These are phyloP conservation scores for Harpagoxenus sublaevis DNA, from an alignment of 2,888 invertebrate species.

Conservation along the genomic window DNA sequence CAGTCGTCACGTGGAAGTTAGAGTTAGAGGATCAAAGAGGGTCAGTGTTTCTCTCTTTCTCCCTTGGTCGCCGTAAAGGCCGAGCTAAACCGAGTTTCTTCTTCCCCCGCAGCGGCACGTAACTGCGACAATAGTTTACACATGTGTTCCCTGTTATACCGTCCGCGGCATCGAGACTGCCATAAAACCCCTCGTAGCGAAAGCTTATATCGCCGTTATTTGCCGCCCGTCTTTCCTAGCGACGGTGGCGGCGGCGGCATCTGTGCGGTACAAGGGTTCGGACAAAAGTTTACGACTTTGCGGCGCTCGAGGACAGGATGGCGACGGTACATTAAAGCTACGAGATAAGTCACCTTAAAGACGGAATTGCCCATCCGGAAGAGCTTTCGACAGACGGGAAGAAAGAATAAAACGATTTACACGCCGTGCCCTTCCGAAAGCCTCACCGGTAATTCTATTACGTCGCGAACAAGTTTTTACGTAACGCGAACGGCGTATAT, in stretches of 20 bases:
- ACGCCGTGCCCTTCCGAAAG: not conserved
- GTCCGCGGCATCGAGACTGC: conserved; percentile 47
- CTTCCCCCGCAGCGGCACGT: conserved; percentile 51
- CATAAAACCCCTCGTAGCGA: conserved; percentile 45
- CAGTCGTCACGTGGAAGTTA: conserved; percentile 69
- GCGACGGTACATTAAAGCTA: conserved; percentile 26
- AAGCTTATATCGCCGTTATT: conserved; percentile 49
- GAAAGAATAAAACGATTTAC: not conserved
- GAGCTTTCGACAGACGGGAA: not conserved
- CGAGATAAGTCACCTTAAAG: conserved; percentile 35
- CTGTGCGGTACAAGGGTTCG: conserved; percentile 35
- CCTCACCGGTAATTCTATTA: not conserved
- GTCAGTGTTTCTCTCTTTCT: conserved; percentile 65
- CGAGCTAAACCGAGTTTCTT: conserved; percentile 48
- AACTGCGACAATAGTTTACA: conserved; percentile 61
- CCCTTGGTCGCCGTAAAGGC: not conserved
- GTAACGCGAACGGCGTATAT: not conserved
- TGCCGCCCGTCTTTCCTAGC: conserved; percentile 29
- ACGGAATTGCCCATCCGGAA: conserved; percentile 30
- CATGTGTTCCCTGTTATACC: conserved; percentile 54
- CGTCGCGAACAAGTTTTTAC: not conserved
- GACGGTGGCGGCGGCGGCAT: conserved; percentile 28
- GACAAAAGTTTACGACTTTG: conserved; percentile 47
- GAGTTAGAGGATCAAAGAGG: conserved; percentile 70
- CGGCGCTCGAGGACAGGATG: conserved; percentile 29